Evolutionary conservation across 2,797 vertebrate genomes (phyloP).

Genomic region (Natrix natrix): DNA sequence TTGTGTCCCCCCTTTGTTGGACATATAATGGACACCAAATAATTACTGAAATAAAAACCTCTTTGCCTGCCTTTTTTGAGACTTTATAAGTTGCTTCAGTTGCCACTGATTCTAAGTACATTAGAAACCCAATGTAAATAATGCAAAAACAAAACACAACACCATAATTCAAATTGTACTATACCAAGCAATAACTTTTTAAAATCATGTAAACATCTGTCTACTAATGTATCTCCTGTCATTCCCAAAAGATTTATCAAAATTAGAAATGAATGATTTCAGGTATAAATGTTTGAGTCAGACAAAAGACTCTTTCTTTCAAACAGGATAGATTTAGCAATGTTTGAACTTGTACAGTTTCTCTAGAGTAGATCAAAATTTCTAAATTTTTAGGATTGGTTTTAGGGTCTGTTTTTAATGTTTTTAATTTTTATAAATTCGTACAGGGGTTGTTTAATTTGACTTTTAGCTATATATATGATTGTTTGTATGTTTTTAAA

Average conservation of each 20-base stretch:
- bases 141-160: neutral
- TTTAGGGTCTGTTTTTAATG: too few relatives aligned
- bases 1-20: neutral
- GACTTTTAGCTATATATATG: too few relatives aligned
- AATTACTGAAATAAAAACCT: neutral
- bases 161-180: neutral
- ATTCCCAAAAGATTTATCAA: neutral
- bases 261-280: neutral
- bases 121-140: neutral
- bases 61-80: neutral
- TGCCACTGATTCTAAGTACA: neutral
- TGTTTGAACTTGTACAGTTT: neutral
- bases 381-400: too few relatives aligned
- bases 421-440: too few relatives aligned
- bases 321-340: neutral
- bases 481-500: too few relatives aligned
- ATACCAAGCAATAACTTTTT: neutral
- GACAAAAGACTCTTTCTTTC: neutral
- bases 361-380: neutral
- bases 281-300: neutral
- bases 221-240: neutral
- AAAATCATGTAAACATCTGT: neutral
- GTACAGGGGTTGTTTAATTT: too few relatives aligned
- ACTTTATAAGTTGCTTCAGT: neutral
- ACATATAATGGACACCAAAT: neutral